A percentile compares a stretch with the other conserved stretches of the same genome.
phyloP scores from a whole-genome alignment of 2,113 vertebrate genomes.

The Pseudopipra pipra region DNA sequence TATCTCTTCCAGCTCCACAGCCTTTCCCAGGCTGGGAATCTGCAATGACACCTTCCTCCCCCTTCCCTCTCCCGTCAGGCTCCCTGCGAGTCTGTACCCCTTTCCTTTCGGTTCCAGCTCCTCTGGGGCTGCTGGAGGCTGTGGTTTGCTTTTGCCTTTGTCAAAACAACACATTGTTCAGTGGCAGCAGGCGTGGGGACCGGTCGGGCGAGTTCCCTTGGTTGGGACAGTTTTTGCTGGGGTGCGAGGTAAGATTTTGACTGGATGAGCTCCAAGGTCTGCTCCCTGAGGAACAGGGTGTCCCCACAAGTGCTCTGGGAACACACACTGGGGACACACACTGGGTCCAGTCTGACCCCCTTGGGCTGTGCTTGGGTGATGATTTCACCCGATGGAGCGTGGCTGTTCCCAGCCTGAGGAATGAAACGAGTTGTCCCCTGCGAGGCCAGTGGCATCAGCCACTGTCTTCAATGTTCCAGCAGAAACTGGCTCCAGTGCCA shows the following conservation, averaged over 20 bases:
- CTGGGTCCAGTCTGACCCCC: neutral
- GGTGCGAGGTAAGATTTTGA: neutral
- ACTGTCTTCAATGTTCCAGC: neutral
- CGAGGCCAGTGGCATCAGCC: neutral
- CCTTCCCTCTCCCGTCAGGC: neutral
- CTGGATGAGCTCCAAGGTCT: neutral
- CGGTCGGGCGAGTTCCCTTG: neutral
- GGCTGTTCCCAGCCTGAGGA: neutral
- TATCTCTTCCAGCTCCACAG: neutral
- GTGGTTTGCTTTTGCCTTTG: neutral
- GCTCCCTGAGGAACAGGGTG: neutral
- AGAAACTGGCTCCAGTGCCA: neutral
- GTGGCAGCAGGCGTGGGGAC: neutral
- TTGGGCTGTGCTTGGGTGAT: neutral
- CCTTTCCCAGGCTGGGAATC: neutral
- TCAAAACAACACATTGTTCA: neutral
- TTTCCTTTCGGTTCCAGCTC: neutral
- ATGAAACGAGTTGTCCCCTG: rapidly evolving
- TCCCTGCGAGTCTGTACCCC: no score
- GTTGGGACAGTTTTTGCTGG: neutral
- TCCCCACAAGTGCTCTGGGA: neutral
- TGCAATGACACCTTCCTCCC: neutral
- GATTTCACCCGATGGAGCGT: neutral
- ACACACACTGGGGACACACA: neutral
- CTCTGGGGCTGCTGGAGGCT: neutral